Percentiles rank a stretch among this genome's conserved stretches.
These are phyloP conservation scores for Picathartes gymnocephalus DNA, from an alignment of 2,113 vertebrate genomes.

Conservation along the genomic window DNA sequence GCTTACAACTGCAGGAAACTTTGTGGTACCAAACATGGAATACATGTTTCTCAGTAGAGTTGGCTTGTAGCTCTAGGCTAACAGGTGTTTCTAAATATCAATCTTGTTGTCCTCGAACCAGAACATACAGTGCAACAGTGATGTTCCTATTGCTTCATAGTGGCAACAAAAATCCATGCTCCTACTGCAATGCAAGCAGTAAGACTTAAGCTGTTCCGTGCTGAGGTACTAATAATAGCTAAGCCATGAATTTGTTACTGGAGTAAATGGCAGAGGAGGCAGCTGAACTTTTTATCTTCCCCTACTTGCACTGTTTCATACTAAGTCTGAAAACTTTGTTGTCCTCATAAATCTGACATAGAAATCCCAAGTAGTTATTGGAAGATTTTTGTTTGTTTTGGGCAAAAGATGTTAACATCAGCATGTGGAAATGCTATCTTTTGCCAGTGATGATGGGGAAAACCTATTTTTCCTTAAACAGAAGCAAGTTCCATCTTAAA, in stretches of 20 bases:
- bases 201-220: not conserved
- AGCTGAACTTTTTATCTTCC: not conserved
- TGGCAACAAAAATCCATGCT: not conserved
- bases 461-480: not conserved
- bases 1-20: not conserved
- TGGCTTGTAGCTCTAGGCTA: not conserved
- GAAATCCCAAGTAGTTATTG: not conserved
- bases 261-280: not conserved
- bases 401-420: not conserved
- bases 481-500: not conserved
- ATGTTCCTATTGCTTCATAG: not conserved
- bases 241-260: not conserved
- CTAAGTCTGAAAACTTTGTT: not conserved
- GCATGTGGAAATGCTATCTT: not conserved
- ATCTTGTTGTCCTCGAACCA: not conserved
- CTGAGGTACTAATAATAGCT: not conserved
- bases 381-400: not conserved
- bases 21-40: not conserved
- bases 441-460: not conserved
- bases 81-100: not conserved
- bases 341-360: not conserved
- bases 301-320: not conserved
- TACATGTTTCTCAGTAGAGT: rapidly evolving
- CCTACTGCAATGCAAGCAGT: not conserved
- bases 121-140: not conserved